Evolutionary conservation across 53 echinoderm and acorn worm species (phyloP).

Genomic region (Patiria pectinifera): DNA sequence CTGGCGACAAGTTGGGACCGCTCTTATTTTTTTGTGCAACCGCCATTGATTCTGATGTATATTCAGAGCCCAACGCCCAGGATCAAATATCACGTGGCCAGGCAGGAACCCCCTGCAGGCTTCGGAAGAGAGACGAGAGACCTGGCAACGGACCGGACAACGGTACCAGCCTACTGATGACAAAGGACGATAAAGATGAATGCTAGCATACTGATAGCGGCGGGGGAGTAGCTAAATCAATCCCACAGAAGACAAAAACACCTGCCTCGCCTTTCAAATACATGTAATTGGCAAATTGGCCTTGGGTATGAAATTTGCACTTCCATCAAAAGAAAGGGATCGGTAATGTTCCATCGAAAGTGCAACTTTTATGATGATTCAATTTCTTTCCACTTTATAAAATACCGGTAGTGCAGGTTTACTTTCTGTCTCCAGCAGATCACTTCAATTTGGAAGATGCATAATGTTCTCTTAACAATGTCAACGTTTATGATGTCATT

Average conservation of each 20-base stretch:
- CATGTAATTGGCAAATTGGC: conserved; percentile 42
- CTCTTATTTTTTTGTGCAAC: no score
- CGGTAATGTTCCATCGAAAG: not conserved
- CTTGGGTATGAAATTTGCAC: conserved; percentile 28
- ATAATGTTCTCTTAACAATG: no score
- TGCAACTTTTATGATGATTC: not conserved
- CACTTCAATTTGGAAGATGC: no score
- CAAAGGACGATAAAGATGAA: conserved; percentile 51
- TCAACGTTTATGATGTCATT: no score
- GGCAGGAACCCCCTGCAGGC: conserved; percentile 26
- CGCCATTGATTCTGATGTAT: not conserved
- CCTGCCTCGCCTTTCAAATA: conserved; percentile 54
- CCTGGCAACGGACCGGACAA: not conserved
- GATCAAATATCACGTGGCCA: conserved; percentile 50
- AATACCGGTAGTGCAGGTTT: no score
- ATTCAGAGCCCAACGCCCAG: conserved; percentile 32
- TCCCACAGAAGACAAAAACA: conserved; percentile 37
- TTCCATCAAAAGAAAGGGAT: not conserved
- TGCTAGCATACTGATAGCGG: conserved; percentile 22
- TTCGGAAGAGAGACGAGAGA: conserved; percentile 15
- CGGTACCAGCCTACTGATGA: conserved; percentile 41
- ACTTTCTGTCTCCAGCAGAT: not conserved
- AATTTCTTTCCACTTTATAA: not conserved
- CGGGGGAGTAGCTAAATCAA: conserved; percentile 14
- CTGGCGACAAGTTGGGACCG: no score